Evolutionary conservation across 2,888 invertebrate species (phyloP), one percentile per base, ranked within the genome.

Genomic region (Dione juno): DNA sequence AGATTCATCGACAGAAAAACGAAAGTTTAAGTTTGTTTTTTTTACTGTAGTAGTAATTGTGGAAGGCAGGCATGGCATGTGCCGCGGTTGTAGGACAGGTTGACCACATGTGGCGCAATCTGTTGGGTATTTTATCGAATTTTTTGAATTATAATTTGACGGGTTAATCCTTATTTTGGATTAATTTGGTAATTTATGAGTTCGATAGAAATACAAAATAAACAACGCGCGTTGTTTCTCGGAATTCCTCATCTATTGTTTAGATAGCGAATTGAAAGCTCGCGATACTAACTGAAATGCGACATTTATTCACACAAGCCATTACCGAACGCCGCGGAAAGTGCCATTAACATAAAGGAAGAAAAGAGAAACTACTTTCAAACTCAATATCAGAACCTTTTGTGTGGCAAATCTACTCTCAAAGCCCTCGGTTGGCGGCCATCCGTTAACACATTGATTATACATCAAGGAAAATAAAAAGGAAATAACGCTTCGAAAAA

Each of bases 361-460:
- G 83, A 83, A 88, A 86, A 88, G 87, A 88, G 87, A 90, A 92
- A 92, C 90, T 91, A 90, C 89, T 92, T 90, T 87, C 88, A 87
- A 90, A 91, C 91, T 90, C 89, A 92, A 92, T 92, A 92, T 91
- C 89, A 86, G 87, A 88, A 88, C 90, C 90, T 92, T 92, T 93
- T 92, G 91, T 92, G 88, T 88, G 82, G 89, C 88, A 91, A 92
- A 92, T 91, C 87, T 92, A 91, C 87, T 89, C 84, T 84, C 85
- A 80, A 81, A 83, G 85, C 86, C 86, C 86, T 85, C 85, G 82
- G 82, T 78, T 85, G 84, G 84, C 89, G 88, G 87, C 90, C 89
- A 89, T 89, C 92, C 92, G 92, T 92, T 92, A 92, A 90, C 92
- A 88, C 92, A 92, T 92, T 92, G 91, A 92, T 92, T 92, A 92